Percentiles rank a stretch among this genome's conserved stretches.
phyloP scores from a whole-genome alignment of 1,140 invertebrate species.

The Cotesia chilonis region DNA sequence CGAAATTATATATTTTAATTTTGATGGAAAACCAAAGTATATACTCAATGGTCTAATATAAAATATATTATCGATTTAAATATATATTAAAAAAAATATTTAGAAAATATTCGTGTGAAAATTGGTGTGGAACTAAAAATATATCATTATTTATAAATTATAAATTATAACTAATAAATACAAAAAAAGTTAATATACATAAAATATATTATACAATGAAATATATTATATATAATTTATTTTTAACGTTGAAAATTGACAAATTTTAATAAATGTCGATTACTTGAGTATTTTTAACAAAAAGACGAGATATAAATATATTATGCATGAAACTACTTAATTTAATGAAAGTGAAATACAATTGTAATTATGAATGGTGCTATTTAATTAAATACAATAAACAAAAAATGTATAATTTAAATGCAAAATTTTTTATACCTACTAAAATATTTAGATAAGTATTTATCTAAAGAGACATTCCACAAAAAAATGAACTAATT shows the following conservation, averaged over 20 bases:
- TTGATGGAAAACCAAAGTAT: neutral
- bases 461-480: too few relatives aligned
- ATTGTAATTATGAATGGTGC: too few relatives aligned
- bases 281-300: neutral
- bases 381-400: too few relatives aligned
- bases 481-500: too few relatives aligned
- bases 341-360: too few relatives aligned
- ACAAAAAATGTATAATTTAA: too few relatives aligned
- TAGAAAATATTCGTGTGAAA: neutral
- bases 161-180: neutral
- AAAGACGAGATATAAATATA: neutral
- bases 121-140: too few relatives aligned
- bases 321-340: too few relatives aligned
- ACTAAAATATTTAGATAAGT: too few relatives aligned
- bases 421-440: too few relatives aligned
- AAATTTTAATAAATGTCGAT: slow-evolving; percentile 19
- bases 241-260: slow-evolving; percentile 21
- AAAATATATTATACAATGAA: neutral
- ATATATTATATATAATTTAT: slow-evolving; percentile 19
- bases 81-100: neutral
- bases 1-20: too few relatives aligned
- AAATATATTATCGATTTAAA: neutral
- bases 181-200: neutral
- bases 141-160: too few relatives aligned
- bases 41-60: slow-evolving; percentile 23